Evolutionary conservation across 2,888 invertebrate genomes (phyloP).

Genomic region (Ectropis crepuscularia): DNA sequence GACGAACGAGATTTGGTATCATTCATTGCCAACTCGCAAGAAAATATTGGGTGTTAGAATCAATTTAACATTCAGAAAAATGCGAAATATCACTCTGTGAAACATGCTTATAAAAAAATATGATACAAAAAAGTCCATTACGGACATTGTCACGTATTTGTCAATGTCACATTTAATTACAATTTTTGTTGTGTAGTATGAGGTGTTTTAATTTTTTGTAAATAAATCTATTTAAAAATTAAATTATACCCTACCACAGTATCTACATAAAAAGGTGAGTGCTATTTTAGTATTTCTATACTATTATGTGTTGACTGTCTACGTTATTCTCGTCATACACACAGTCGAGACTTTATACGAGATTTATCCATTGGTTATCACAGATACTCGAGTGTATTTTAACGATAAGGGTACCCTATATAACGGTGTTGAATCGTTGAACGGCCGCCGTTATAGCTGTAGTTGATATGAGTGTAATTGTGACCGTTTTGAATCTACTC

Average conservation of each 20-base stretch:
- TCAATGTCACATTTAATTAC: constrained; percentile 29
- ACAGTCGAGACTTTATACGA: constrained; percentile 25
- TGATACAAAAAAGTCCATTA: constrained; percentile 25
- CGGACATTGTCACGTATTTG: constrained; percentile 7
- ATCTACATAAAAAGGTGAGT: constrained; percentile 12
- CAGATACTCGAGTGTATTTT: constrained; percentile 63
- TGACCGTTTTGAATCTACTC: constrained; percentile 45
- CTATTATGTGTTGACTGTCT: not conserved
- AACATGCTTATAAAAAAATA: not conserved
- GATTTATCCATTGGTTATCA: constrained; percentile 60
- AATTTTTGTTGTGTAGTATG: constrained; percentile 13
- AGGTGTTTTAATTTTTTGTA: not conserved
- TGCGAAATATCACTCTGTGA: constrained; percentile 41
- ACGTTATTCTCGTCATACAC: constrained; percentile 10
- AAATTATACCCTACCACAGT: not conserved
- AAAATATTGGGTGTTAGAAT: constrained; percentile 82
- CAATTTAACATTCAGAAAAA: constrained; percentile 88
- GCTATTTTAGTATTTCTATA: not conserved
- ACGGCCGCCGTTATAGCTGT: constrained; percentile 67
- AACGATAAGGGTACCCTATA: constrained; percentile 76
- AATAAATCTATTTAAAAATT: not conserved
- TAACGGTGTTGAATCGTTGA: constrained; percentile 70
- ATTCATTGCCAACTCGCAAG: constrained; percentile 87
- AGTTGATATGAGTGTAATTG: constrained; percentile 65
- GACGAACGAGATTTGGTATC: constrained; percentile 89